Conservation (phyloP, 2,797 vertebrate species). For the Novumbra hubbsi region DNA sequence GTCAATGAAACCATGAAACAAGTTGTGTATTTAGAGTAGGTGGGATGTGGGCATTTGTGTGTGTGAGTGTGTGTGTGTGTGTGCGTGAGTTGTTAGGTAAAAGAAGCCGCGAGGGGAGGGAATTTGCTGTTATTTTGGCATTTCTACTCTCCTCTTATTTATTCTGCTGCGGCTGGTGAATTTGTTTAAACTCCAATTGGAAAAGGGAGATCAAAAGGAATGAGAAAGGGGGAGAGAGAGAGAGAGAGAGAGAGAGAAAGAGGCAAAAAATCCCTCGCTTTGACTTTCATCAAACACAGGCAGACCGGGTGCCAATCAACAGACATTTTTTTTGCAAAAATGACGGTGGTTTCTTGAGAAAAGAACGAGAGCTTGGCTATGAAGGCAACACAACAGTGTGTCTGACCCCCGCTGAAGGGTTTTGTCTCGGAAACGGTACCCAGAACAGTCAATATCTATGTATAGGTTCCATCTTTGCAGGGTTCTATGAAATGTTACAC, state of each 20-base stretch:
- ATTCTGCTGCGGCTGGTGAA: constrained; percentile 42
- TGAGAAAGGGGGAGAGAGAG: constrained; percentile 8
- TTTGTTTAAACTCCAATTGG: constrained; percentile 46
- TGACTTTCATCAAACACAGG: constrained; percentile 43
- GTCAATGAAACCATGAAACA: neutral
- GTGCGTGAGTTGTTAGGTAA: neutral
- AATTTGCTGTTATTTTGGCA: constrained; percentile 24
- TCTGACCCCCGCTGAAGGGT: constrained; percentile 15
- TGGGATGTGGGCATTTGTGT: neutral
- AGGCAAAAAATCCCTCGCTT: constrained; percentile 14
- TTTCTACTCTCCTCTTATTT: constrained; percentile 26
- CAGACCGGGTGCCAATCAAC: constrained; percentile 45
- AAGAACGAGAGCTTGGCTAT: neutral
- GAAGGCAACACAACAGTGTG: neutral
- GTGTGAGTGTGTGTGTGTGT: constrained; percentile 2
- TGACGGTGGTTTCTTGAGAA: constrained; percentile 23
- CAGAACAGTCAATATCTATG: neutral
- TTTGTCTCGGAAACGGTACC: constrained; percentile 4
- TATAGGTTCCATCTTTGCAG: neutral
- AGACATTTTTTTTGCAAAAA: constrained; percentile 34
- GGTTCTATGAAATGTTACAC: neutral
- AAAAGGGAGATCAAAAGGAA: constrained; percentile 52
- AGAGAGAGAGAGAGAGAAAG: constrained; percentile 1
- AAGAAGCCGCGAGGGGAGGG: neutral
- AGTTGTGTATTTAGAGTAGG: neutral